These are phyloP conservation scores for Epiblema foenella DNA, from an alignment of 2,888 invertebrate genomes.

Conservation along the genomic window DNA sequence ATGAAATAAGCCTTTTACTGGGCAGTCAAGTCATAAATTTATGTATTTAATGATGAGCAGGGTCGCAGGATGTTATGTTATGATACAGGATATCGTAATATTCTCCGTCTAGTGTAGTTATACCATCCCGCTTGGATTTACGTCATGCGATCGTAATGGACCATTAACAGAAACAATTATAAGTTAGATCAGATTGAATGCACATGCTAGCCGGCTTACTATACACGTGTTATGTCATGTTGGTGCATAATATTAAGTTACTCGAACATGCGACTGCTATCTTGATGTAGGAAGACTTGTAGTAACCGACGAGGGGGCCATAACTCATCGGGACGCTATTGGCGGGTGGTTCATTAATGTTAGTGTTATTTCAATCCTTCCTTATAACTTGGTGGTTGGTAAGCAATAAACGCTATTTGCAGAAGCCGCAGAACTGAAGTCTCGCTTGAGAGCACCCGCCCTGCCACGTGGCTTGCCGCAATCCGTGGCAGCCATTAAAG, in stretches of 20 bases:
- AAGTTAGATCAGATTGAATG: conserved; percentile 58
- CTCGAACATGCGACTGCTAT: conserved; percentile 15
- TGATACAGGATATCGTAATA: conserved; percentile 56
- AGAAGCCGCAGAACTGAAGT: conserved; percentile 70
- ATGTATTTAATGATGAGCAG: conserved; percentile 45
- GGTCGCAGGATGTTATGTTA: conserved; percentile 52
- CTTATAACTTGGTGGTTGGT: conserved; percentile 57
- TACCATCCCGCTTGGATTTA: conserved; percentile 68
- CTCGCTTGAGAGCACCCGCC: conserved; percentile 53
- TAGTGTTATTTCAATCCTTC: conserved; percentile 52
- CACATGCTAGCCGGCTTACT: conserved; percentile 55
- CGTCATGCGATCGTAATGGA: conserved; percentile 69
- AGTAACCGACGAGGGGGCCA: not conserved
- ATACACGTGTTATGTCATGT: conserved; percentile 38
- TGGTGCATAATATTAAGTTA: conserved; percentile 29
- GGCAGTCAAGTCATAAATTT: conserved; percentile 25
- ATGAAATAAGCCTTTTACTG: conserved; percentile 16
- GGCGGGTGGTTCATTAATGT: conserved; percentile 52
- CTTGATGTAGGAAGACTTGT: conserved; percentile 29
- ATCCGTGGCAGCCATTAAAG: conserved; percentile 42
- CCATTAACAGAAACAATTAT: conserved; percentile 62
- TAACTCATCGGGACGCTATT: conserved; percentile 12
- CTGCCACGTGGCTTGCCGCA: conserved; percentile 54
- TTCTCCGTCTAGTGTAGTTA: conserved; percentile 58
- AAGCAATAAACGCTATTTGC: conserved; percentile 71